These are phyloP conservation scores for Buteo buteo DNA, from an alignment of 2,113 vertebrate species.

Conservation along the genomic window DNA sequence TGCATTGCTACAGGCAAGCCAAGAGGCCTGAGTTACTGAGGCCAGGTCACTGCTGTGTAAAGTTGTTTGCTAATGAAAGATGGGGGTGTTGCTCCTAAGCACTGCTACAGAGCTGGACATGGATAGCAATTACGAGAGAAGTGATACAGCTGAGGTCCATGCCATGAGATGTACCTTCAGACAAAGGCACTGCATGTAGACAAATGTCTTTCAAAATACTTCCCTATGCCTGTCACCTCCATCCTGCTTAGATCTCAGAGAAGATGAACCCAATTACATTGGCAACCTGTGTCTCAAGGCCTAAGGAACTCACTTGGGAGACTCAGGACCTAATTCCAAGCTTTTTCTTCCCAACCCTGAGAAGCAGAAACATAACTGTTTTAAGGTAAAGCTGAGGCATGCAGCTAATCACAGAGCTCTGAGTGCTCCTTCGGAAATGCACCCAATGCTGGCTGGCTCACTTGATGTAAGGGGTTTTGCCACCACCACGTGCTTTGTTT, in stretches of 20 bases:
- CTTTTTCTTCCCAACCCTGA: neutral
- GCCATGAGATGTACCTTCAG: neutral
- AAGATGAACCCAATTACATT: neutral
- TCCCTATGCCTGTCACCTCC: neutral
- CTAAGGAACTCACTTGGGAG: neutral
- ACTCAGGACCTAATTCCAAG: neutral
- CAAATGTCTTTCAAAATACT: neutral
- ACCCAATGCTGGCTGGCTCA: neutral
- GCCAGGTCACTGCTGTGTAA: neutral
- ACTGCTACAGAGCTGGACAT: neutral
- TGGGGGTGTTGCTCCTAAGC: neutral
- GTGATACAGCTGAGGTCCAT: neutral
- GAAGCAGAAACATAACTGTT: neutral
- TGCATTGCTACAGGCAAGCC: neutral
- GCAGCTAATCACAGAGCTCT: neutral
- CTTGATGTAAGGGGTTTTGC: neutral
- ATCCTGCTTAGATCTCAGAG: neutral
- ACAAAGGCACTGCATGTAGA: rapidly evolving
- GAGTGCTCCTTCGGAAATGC: neutral
- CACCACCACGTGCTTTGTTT: neutral
- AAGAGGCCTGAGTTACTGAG: neutral
- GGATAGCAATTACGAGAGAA: neutral
- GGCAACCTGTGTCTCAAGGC: neutral
- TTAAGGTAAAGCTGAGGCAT: neutral
- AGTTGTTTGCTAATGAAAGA: neutral